Percentiles rank a stretch among this genome's conserved stretches.
phyloP scores from a whole-genome alignment of 2,888 invertebrate species.

The Melanostoma mellinum region DNA sequence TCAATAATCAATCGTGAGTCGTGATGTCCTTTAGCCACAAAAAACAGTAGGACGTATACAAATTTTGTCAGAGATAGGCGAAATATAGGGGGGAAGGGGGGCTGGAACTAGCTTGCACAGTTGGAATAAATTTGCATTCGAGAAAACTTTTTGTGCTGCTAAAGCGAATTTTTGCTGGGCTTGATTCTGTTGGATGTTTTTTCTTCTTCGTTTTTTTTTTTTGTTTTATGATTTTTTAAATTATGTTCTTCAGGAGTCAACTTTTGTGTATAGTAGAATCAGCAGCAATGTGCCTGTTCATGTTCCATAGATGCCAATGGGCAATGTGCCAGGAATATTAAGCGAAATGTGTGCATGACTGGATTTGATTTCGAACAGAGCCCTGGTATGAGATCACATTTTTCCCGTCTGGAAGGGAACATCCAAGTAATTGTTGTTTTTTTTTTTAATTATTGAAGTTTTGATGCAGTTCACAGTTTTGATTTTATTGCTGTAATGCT shows the following conservation, averaged over 20 bases:
- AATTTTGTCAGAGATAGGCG: no score
- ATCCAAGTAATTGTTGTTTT: no score
- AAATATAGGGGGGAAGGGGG: background rate
- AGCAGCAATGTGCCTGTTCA: conserved; percentile 24
- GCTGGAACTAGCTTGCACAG: conserved; percentile 3
- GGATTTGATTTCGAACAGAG: background rate
- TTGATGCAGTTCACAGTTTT: no score
- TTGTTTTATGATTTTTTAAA: conserved; percentile 39
- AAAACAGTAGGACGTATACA: no score
- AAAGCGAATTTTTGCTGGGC: conserved; percentile 22
- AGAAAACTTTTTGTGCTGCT: conserved; percentile 52
- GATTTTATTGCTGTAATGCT: no score
- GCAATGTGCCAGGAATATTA: conserved; percentile 65
- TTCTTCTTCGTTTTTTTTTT: background rate
- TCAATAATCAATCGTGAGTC: conserved; percentile 52
- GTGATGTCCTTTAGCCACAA: no score
- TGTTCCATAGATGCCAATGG: conserved; percentile 60
- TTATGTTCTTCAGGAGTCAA: conserved; percentile 65
- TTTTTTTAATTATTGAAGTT: no score
- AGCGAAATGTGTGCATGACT: conserved; percentile 2
- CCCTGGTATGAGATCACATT: no score
- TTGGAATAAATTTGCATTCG: conserved; percentile 63
- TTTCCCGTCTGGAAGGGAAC: no score
- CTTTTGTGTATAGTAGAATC: conserved; percentile 15
- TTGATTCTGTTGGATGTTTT: background rate